A percentile compares a stretch with the other conserved stretches of the same genome.
These are phyloP conservation scores for Melanostigma gelatinosum DNA, from an alignment of 2,113 vertebrate species.

Conservation along the genomic window DNA sequence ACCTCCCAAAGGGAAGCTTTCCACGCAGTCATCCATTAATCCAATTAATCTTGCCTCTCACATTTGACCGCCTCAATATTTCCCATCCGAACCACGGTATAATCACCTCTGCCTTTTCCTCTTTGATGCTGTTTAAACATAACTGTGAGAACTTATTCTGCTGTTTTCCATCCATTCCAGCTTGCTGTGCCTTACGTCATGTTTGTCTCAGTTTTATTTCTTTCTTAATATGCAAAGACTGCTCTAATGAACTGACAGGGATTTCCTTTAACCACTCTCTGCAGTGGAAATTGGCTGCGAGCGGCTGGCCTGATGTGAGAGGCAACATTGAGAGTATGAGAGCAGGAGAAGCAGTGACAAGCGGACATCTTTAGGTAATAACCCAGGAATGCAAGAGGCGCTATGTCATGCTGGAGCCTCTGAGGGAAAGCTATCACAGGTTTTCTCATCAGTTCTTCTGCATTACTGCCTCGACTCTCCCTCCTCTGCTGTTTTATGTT, in stretches of 20 bases:
- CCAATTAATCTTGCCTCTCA: slow-evolving; percentile 10
- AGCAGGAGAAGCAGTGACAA: slow-evolving; percentile 62
- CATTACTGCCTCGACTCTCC: slow-evolving; percentile 34
- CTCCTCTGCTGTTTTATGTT: slow-evolving; percentile 14
- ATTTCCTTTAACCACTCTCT: slow-evolving; percentile 53
- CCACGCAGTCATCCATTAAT: not conserved
- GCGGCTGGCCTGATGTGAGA: slow-evolving; percentile 41
- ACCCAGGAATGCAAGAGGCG: slow-evolving; percentile 71
- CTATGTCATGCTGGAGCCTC: slow-evolving; percentile 68
- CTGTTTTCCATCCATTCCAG: slow-evolving; percentile 16
- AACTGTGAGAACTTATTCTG: slow-evolving; percentile 9
- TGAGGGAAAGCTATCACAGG: slow-evolving; percentile 65
- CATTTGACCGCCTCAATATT: not conserved
- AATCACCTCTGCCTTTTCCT: not conserved
- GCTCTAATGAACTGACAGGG: slow-evolving; percentile 54
- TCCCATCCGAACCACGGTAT: not conserved
- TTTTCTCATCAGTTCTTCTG: slow-evolving; percentile 59
- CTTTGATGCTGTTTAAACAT: not conserved
- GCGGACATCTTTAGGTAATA: slow-evolving; percentile 82
- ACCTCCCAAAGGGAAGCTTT: not conserved
- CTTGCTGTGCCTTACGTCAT: slow-evolving; percentile 1
- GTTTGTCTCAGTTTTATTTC: slow-evolving; percentile 18
- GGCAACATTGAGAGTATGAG: slow-evolving; percentile 49
- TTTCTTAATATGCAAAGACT: slow-evolving; percentile 18
- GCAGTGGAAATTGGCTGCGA: slow-evolving; percentile 53